Evolutionary conservation across 2,888 invertebrate genomes (phyloP).

Genomic region (Oasisia sp.): DNA sequence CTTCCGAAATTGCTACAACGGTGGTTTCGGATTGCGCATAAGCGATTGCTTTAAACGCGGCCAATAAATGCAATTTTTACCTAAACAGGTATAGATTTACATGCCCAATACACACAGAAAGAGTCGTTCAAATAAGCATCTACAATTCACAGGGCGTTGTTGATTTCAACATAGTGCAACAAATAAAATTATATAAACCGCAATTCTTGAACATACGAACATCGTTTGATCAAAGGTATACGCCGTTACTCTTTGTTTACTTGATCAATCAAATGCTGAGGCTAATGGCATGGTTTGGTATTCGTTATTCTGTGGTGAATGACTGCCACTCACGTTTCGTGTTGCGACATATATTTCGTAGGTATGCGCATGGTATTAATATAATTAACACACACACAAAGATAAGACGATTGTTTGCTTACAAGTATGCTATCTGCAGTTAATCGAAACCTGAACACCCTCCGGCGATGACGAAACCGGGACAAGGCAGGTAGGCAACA

Average conservation of each 20-base stretch:
- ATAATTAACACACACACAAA: background rate
- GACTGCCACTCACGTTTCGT: background rate
- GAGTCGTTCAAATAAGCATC: background rate
- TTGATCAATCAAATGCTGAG: background rate
- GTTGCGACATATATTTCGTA: background rate
- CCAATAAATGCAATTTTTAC: background rate
- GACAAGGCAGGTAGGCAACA: background rate
- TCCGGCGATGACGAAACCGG: background rate
- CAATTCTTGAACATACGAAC: background rate
- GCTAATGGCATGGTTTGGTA: background rate
- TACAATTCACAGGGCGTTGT: background rate
- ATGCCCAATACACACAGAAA: background rate
- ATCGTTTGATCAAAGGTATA: background rate
- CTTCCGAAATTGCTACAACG: conserved; percentile 1
- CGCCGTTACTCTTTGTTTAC: background rate
- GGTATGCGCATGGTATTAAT: background rate
- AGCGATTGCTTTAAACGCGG: background rate
- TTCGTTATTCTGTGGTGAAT: background rate
- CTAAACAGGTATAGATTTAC: background rate
- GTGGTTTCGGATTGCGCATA: conserved; percentile 4
- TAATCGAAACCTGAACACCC: background rate
- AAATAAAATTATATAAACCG: background rate
- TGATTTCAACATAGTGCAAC: background rate
- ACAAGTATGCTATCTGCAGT: background rate
- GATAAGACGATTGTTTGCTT: background rate